These are phyloP conservation scores for Ectemnius continuus DNA, from an alignment of 2,888 invertebrate genomes.

Conservation along the genomic window DNA sequence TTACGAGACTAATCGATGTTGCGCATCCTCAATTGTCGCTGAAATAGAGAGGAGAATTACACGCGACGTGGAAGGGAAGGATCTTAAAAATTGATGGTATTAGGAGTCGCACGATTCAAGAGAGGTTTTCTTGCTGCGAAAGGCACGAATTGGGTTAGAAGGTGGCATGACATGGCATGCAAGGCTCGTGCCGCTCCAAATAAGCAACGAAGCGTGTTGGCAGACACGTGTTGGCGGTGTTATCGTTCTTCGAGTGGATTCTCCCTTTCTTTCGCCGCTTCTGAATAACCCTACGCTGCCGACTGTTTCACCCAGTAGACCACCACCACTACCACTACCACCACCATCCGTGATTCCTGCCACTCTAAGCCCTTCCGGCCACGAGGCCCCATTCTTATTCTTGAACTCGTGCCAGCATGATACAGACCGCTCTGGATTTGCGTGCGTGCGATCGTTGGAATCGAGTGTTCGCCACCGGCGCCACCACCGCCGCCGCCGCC, in stretches of 20 bases:
- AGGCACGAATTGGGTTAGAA: conserved; percentile 55
- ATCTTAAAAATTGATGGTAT: neutral
- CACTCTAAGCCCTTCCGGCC: neutral
- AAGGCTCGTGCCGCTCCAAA: conserved; percentile 49
- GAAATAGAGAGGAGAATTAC: too few species aligned
- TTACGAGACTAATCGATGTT: too few species aligned
- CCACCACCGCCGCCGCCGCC: too few species aligned
- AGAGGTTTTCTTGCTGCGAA: conserved; percentile 20
- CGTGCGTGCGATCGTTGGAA: conserved; percentile 50
- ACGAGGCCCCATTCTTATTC: conserved; percentile 28
- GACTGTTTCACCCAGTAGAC: neutral
- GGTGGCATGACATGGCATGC: conserved; percentile 38
- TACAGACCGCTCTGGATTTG: conserved; percentile 35
- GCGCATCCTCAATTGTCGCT: too few species aligned
- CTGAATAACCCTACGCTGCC: neutral
- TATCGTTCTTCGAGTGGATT: conserved; percentile 47
- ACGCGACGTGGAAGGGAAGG: too few species aligned
- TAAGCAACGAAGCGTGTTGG: conserved; percentile 57
- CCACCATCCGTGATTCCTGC: neutral
- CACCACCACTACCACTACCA: neutral
- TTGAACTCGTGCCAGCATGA: conserved; percentile 40
- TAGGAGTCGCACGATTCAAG: neutral
- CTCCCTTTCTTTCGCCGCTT: conserved; percentile 20
- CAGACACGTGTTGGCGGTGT: conserved; percentile 62
- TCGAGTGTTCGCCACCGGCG: conserved; percentile 32